Conservation (phyloP, 2,888 invertebrate genomes). For the Pyrochroa serraticornis region DNA sequence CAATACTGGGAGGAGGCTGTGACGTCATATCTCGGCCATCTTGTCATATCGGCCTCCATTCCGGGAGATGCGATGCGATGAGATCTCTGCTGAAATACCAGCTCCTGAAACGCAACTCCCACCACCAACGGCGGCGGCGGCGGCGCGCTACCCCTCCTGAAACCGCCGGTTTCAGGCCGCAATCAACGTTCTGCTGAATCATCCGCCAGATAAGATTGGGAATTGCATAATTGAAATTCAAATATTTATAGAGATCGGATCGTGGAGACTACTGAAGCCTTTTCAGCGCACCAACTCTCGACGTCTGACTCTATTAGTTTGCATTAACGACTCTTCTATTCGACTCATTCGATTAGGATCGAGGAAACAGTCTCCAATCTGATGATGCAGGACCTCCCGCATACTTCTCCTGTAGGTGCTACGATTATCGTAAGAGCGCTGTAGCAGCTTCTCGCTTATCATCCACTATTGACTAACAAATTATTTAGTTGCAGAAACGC, state of each 20-base stretch:
- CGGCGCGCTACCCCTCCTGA: constrained; percentile 16
- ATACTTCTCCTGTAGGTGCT: no score
- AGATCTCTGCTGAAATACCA: constrained; percentile 50
- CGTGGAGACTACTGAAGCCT: not conserved
- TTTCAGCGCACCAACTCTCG: no score
- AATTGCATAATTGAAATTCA: constrained; percentile 42
- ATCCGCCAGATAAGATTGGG: constrained; percentile 38
- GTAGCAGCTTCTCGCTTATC: no score
- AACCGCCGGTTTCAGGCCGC: constrained; percentile 31
- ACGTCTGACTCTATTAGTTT: no score
- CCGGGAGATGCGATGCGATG: constrained; percentile 56
- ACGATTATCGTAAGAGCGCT: no score
- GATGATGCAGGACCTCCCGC: no score
- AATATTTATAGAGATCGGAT: constrained; percentile 30
- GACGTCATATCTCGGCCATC: constrained; percentile 61
- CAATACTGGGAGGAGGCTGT: constrained; percentile 57
- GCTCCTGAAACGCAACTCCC: constrained; percentile 41
- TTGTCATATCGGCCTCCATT: constrained; percentile 58
- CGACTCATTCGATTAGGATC: no score
- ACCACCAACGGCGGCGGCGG: constrained; percentile 10
- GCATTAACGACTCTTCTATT: no score
- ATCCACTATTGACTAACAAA: no score
- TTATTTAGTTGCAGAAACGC: no score
- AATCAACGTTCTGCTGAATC: constrained; percentile 39
- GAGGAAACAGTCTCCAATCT: no score